Base-by-base conservation (phyloP, 2,888 invertebrate genomes). In the Venusia cambrica region DNA sequence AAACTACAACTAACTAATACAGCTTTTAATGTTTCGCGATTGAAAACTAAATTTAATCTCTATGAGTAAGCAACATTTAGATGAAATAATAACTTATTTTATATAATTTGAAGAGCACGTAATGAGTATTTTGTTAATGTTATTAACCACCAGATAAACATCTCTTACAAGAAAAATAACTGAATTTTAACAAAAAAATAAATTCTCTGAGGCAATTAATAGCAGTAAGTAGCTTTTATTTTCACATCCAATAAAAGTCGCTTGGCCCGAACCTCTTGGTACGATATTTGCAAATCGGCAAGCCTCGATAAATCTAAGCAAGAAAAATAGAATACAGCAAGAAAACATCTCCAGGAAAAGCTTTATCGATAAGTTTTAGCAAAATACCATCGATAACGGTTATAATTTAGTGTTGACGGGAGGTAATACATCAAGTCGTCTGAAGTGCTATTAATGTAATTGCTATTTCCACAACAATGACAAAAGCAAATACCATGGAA, bases 371-470 rank as follows among this genome's bases (percentile, higher is more conserved):
- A 5, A 26, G 19, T 21, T 38, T 38, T 20, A 31, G 31, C 40
- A 41, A 43, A 50, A 50, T 38, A 47, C 31, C 42, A 42, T 46
- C 42, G 46, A 46, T 49, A 49, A 42, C 37, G 27, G 18, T 28
- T 40, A 41, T 37, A 42, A 44, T 45, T 37, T 35, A 35, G 31
- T 33, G 35, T 34, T 36, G 49, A 31, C 38, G 40, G 38, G 22
- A 28, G 13, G 38, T 38, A 44, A 42, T 46, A 42, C 21, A 47
- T 50, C 39, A 39, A n/a, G 25, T 36, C 30, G 20, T 10, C 29
- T 28, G 16, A 40, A 38, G 44, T 36, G 42, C 44, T 46, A 36
- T 35, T 25, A 40, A 42, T 38, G 25, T 45, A 45, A 49, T 46
- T 36, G 46, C 42, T 22, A 39, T 29, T 31, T 31, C 38, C 45